Evolutionary conservation across 2,113 vertebrate species (phyloP), one percentile per base, ranked within the genome.

Genomic region (Cololabis saira): DNA sequence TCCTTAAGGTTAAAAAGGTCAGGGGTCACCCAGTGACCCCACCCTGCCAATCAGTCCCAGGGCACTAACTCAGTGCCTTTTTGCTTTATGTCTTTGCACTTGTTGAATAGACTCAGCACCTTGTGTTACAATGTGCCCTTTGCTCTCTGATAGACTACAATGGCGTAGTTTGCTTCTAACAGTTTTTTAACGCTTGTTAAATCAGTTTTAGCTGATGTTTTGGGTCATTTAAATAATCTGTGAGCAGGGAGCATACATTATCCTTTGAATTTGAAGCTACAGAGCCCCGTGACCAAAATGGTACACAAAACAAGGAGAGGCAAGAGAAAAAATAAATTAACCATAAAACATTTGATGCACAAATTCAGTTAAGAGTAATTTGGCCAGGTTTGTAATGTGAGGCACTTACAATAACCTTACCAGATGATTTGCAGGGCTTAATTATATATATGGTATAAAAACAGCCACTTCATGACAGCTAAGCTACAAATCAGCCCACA

Each of bases 1-100:
- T 92, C 90, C 82, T 88, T 1, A 42, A 82, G 90, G 88, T 91
- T 89, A 90, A 80, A 87, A 86, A 83, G 86, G 82, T 87, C 81
- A 85, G 67, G 74, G 87, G 91, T 90, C 83, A 72, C 61, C 19
- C 47, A 12, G 42, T 33, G 65, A 87, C 84, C 84, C 90, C 83
- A 78, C 83, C 78, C 89, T 85, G 84, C 80, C 87, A 89, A 87
- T 91, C 89, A 85, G 81, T 83, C 70, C 74, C 65, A 73, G 80
- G 82, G 87, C 83, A 80, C 85, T 73, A 81, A 82, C 71, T 82
- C 48, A 10, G 47, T 49, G 76, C 67, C 80, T 86, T 87, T 90
- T 85, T 83, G 74, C 48, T 78, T 77, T 77, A 72, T 78, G 86
- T 87, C 73, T 78, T 72, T 19, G 82, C 88, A 89, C 89, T 90